Evolutionary conservation across 2,113 vertebrate species (phyloP), one percentile per base, ranked within the genome.

Genomic region (Oceanites oceanicus): DNA sequence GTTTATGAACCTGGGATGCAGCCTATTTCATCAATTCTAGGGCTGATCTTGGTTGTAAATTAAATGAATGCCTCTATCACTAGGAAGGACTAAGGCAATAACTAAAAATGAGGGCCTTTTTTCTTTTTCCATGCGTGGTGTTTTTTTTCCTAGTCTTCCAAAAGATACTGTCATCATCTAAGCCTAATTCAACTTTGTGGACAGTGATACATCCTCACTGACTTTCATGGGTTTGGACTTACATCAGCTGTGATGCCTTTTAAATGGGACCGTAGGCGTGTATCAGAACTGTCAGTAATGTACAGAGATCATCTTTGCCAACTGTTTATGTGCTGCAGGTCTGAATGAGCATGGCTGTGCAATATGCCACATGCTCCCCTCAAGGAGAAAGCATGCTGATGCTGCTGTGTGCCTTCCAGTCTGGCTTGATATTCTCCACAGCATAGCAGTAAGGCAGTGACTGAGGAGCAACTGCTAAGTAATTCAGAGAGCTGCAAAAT

Each of bases 211-310:
- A 27, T 34, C 34, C n/a, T 88, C 12, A 11, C 26, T 45, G 47
- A 34, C 29, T 72, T 71, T 78, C 44, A 25, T 27, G 30, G 26
- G 8, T 55, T 88, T 80, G 23, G 26, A 30, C 15, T 11, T 11
- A 10, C 3, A 2, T 63, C 49, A 38, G 10, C 50, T 9, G 0
- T 53, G 32, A 38, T 55, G 55, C 1, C 0, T 68, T 81, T 73
- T 52, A 56, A 73, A 45, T 15, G 38, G 36, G 22, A 49, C 68
- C 1, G 1, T 38, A n/a, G 30, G 16, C n/a, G n/a, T 10, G 6
- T 16, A 7, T 26, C 63, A 42, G 23, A 65, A 12, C n/a, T 44
- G 45, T n/a, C n/a, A 65, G n/a, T 19, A n/a, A 44, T 3, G 4
- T 12, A 34, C 12, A 59, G 71, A 52, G 58, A 22, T 40, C 15